Conservation (phyloP, 2,113 vertebrate species). For the Leptocoma aspasia region DNA sequence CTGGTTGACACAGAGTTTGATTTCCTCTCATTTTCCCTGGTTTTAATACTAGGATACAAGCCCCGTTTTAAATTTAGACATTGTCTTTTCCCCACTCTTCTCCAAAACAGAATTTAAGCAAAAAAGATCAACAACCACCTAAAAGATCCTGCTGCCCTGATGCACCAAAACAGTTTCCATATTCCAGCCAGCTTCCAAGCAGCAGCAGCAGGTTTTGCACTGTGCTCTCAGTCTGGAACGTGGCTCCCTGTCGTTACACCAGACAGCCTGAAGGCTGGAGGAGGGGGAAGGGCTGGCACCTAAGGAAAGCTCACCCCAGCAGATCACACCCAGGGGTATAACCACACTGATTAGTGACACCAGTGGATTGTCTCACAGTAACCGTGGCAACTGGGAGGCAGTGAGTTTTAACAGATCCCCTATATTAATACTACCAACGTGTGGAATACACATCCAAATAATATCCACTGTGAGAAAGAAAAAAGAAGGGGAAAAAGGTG, state of each 20-base stretch:
- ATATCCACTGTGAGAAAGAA: neutral
- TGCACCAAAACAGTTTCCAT: neutral
- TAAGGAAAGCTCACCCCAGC: neutral
- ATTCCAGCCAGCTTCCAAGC: neutral
- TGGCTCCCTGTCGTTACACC: fast-evolving
- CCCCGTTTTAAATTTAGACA: neutral
- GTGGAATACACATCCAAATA: neutral
- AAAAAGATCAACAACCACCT: neutral
- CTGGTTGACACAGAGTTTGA: fast-evolving
- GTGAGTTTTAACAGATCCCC: neutral
- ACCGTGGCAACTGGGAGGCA: neutral
- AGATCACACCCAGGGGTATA: neutral
- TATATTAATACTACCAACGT: neutral
- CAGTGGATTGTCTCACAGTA: neutral
- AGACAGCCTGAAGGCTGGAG: neutral
- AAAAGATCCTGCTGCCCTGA: neutral
- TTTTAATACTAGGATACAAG: neutral
- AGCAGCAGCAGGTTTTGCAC: neutral
- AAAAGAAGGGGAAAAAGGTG: neutral
- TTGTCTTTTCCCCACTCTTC: neutral
- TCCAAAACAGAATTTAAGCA: neutral
- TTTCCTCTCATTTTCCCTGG: neutral
- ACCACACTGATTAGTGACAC: neutral
- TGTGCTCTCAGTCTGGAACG: fast-evolving
- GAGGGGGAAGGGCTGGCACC: neutral